Conservation (phyloP, 1,140 invertebrate species). For the Metaphire vulgaris region DNA sequence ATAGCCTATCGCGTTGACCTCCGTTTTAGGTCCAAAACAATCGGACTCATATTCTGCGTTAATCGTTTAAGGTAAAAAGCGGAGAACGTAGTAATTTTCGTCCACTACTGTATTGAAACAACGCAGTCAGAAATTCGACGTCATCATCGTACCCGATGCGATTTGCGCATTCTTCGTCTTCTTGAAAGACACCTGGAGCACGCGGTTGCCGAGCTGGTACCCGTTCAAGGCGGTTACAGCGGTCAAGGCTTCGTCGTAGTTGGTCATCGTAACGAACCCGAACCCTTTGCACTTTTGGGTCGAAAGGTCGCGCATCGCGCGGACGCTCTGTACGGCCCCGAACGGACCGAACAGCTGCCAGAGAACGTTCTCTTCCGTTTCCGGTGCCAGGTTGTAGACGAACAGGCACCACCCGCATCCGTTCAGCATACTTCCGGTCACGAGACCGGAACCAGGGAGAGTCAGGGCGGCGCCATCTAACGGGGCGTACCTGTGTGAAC, state of each 20-base stretch:
- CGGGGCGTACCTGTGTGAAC: no score
- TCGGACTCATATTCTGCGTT: no score
- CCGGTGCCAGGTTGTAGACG: conserved; percentile 95
- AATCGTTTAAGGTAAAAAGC: no score
- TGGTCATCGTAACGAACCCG: conserved; percentile 99
- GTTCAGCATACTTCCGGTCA: conserved; percentile 39
- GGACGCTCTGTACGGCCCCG: conserved; percentile 97
- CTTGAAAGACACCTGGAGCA: conserved; percentile 92
- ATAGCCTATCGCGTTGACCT: no score
- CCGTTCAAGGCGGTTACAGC: conserved; percentile 97
- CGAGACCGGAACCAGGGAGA: conserved; percentile 7
- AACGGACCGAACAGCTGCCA: no score
- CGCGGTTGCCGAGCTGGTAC: conserved; percentile 90
- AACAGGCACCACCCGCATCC: conserved; percentile 83
- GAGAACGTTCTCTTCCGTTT: no score
- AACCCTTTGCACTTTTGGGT: conserved; percentile 99
- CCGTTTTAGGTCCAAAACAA: no score
- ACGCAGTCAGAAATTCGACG: no score
- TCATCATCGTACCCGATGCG: no score
- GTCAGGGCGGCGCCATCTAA: no score
- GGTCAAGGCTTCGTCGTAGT: conserved; percentile 83
- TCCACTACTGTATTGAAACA: no score
- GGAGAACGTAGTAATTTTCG: no score
- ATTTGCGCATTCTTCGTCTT: conserved; percentile 33
- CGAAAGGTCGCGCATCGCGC: conserved; percentile 87